phyloP scores from a whole-genome alignment of 2,797 vertebrate genomes.

The Sebastes oblongus region DNA sequence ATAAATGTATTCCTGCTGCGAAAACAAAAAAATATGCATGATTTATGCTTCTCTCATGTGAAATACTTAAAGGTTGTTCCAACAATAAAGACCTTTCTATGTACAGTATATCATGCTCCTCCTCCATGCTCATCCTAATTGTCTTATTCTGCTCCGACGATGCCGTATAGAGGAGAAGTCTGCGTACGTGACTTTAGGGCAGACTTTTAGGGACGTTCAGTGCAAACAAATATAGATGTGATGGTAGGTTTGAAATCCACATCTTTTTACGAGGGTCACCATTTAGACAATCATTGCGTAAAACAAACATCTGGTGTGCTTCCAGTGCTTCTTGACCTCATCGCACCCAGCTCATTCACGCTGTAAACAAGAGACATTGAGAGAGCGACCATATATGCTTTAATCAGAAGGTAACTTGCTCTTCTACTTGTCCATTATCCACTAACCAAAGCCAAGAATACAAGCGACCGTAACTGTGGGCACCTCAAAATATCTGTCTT shows the following conservation, averaged over 20 bases:
- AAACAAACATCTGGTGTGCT: constrained; percentile 20
- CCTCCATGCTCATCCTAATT: not conserved
- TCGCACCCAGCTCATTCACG: not conserved
- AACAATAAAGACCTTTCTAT: constrained; percentile 31
- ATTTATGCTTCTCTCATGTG: not conserved
- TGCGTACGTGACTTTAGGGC: not conserved
- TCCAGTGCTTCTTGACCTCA: constrained; percentile 39
- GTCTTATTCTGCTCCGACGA: not conserved
- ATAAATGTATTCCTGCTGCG: not conserved
- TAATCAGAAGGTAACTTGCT: constrained; percentile 27
- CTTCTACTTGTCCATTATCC: constrained; percentile 34
- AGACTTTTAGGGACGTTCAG: constrained; percentile 1
- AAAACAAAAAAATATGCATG: not conserved
- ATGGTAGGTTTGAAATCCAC: constrained; percentile 31
- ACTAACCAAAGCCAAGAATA: constrained; percentile 43
- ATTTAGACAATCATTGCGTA: constrained; percentile 28
- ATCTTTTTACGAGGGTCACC: constrained; percentile 35
- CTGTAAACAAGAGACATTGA: constrained; percentile 44
- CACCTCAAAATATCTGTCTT: constrained; percentile 34
- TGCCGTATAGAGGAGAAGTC: constrained; percentile 14
- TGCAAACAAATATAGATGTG: constrained; percentile 17
- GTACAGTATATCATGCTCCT: not conserved
- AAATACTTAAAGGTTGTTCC: not conserved
- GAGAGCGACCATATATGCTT: constrained; percentile 15
- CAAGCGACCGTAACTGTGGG: constrained; percentile 25